phyloP scores from a whole-genome alignment of 2,113 vertebrate species.

The Sigmodon hispidus region DNA sequence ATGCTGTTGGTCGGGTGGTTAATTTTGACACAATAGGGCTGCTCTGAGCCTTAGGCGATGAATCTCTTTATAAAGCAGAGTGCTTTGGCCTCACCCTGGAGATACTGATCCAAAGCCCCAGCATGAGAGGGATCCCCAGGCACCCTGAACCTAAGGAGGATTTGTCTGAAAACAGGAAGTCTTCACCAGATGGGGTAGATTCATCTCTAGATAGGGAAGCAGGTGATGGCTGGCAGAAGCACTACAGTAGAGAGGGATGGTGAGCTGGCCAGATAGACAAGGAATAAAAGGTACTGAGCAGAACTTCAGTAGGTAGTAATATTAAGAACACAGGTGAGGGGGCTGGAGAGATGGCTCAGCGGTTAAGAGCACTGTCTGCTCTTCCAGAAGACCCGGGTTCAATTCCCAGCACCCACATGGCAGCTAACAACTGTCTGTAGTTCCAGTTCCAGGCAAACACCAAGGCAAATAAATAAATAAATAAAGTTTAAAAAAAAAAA shows the following conservation, averaged over 20 bases:
- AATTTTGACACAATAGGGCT: neutral
- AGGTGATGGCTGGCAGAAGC: neutral
- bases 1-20: neutral
- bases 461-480: too few relatives aligned
- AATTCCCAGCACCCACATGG: too few relatives aligned
- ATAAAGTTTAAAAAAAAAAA: too few relatives aligned
- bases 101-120: neutral
- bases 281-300: neutral
- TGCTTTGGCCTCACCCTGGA: neutral
- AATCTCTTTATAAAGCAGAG: neutral
- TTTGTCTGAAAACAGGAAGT: neutral
- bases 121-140: neutral
- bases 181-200: neutral
- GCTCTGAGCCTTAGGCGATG: neutral
- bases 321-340: neutral
- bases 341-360: too few relatives aligned
- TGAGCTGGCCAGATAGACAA: neutral
- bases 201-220: neutral
- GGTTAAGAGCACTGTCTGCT: too few relatives aligned
- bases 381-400: too few relatives aligned
- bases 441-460: too few relatives aligned
- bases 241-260: neutral
- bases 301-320: rapidly evolving
- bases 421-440: too few relatives aligned
- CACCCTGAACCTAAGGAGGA: neutral